Percentiles rank a stretch among this genome's conserved stretches.
Evolutionary conservation across 2,113 vertebrate species (phyloP).

Genomic region (Macquaria australasica): DNA sequence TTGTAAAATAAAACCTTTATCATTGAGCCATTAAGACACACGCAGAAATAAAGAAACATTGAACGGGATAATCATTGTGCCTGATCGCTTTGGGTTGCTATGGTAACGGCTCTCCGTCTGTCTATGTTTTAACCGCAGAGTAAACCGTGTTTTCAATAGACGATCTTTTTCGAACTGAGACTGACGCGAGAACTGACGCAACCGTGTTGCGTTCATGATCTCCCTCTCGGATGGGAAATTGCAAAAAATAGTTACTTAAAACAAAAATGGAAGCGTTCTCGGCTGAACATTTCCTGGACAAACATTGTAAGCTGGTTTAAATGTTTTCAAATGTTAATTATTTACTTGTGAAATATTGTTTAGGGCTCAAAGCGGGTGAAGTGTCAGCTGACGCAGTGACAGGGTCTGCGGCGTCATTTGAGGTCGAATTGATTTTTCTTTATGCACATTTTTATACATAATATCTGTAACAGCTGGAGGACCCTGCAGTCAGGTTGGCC

Average conservation of each 20-base stretch:
- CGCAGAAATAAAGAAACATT: rapidly evolving
- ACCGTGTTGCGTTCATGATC: neutral
- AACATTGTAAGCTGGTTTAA: neutral
- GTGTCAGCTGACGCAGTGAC: too few relatives aligned
- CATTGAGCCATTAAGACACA: neutral
- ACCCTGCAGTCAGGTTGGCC: too few relatives aligned
- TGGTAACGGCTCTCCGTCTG: neutral
- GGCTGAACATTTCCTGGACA: neutral
- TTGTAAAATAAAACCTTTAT: neutral
- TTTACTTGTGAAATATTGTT: too few relatives aligned
- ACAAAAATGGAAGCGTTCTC: neutral
- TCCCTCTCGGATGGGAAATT: neutral
- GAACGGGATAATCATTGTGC: rapidly evolving
- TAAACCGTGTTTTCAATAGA: neutral
- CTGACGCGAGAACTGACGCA: neutral
- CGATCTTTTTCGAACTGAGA: neutral
- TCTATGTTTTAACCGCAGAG: neutral
- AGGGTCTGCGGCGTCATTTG: too few relatives aligned
- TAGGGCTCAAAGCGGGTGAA: too few relatives aligned
- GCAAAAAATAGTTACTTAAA: too few relatives aligned
- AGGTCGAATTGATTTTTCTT: too few relatives aligned
- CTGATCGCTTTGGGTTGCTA: neutral
- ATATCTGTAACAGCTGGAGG: too few relatives aligned
- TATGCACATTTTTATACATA: too few relatives aligned
- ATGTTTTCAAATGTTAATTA: too few relatives aligned